Conservation (phyloP, 1,140 invertebrate species). For the Helicoverpa zea region DNA sequence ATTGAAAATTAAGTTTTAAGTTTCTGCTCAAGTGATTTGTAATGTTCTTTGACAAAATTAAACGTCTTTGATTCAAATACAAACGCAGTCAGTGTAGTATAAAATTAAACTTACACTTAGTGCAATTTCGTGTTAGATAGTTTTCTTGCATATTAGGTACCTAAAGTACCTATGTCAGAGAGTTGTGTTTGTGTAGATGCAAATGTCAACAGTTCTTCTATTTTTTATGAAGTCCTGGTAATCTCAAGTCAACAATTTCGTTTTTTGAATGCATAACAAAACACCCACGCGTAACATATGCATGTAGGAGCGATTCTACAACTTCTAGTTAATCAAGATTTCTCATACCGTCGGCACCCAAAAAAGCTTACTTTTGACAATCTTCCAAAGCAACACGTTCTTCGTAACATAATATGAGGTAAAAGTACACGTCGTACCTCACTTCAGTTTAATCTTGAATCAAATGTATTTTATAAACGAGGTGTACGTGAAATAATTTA, state of each 20-base stretch:
- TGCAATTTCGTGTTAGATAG: too few relatives aligned
- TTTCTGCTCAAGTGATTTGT: too few relatives aligned
- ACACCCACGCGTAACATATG: slow-evolving; percentile 14
- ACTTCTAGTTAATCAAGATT: slow-evolving; percentile 25
- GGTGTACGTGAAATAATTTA: slow-evolving; percentile 45
- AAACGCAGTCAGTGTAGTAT: too few relatives aligned
- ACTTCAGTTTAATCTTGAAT: slow-evolving; percentile 47
- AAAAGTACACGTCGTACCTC: slow-evolving; percentile 16
- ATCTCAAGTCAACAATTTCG: not conserved
- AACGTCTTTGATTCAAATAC: too few relatives aligned
- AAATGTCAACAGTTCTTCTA: too few relatives aligned
- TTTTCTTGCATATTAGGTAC: too few relatives aligned
- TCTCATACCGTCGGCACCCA: slow-evolving; percentile 38
- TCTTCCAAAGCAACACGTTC: slow-evolving; percentile 31
- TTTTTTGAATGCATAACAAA: not conserved
- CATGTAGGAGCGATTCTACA: not conserved
- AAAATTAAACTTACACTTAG: too few relatives aligned
- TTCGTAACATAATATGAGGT: slow-evolving; percentile 41
- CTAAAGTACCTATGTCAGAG: too few relatives aligned
- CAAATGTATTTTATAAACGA: slow-evolving; percentile 48
- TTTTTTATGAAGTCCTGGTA: too few relatives aligned
- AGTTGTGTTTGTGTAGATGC: too few relatives aligned
- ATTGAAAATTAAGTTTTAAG: too few relatives aligned
- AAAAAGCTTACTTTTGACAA: slow-evolving; percentile 44
- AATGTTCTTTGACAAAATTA: too few relatives aligned